Percentiles rank a stretch among this genome's conserved stretches.
Conservation (phyloP, 2,797 vertebrate species). For the Squalus acanthias region DNA sequence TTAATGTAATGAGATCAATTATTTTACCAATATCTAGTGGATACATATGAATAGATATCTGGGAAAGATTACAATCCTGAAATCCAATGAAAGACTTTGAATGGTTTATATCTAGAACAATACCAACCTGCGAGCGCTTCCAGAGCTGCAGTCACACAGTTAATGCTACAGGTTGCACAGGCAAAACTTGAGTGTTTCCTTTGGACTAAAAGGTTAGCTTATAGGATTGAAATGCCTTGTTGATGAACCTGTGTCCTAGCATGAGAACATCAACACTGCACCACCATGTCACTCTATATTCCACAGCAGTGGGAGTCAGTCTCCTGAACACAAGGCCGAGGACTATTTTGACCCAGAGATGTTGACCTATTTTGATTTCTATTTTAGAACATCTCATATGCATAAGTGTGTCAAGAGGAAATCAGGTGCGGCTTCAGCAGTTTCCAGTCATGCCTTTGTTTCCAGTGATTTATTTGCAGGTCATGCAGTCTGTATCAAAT, state of each 20-base stretch:
- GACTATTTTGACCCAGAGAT: neutral
- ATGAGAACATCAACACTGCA: neutral
- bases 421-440: neutral
- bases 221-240: neutral
- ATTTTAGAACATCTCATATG: neutral
- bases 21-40: neutral
- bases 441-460: neutral
- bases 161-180: neutral
- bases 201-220: neutral
- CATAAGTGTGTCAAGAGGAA: neutral
- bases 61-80: neutral
- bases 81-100: neutral
- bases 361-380: constrained; percentile 23
- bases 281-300: neutral
- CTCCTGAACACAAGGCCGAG: neutral
- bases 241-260: neutral
- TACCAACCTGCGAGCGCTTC: neutral
- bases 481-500: neutral
- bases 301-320: neutral
- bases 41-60: neutral
- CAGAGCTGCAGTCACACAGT: neutral
- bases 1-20: neutral
- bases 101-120: neutral
- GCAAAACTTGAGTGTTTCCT: neutral
- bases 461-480: constrained; percentile 1